A percentile compares a stretch with the other conserved stretches of the same genome.
Conservation (phyloP, 2,113 vertebrate genomes). For the Arenaria interpres region DNA sequence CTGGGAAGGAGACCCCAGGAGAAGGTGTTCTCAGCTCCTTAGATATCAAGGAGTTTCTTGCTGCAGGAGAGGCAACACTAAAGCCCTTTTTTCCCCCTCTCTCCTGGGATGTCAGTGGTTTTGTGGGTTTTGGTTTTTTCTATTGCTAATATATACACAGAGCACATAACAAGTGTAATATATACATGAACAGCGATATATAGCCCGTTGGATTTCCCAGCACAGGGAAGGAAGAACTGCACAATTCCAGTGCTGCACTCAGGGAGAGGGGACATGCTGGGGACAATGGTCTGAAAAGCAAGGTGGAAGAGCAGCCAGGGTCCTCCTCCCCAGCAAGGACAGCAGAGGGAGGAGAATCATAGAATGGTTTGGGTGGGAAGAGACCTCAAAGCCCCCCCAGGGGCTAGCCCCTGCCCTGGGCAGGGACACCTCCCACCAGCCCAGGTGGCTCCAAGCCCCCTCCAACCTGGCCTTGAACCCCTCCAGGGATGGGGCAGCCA, state of each 20-base stretch:
- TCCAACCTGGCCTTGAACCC: too few species aligned
- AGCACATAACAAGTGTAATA: not conserved
- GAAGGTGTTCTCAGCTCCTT: not conserved
- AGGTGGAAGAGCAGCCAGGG: not conserved
- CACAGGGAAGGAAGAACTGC: not conserved
- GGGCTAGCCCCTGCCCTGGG: too few species aligned
- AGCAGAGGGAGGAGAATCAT: not conserved
- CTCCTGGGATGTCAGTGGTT: too few species aligned
- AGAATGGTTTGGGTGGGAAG: not conserved
- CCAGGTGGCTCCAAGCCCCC: too few species aligned
- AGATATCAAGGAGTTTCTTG: not conserved
- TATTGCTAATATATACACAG: not conserved
- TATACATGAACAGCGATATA: not conserved
- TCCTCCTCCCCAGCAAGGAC: not conserved
- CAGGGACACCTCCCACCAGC: too few species aligned
- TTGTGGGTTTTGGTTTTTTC: not conserved
- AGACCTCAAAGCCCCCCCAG: not conserved
- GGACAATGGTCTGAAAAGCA: not conserved
- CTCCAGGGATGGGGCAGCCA: too few species aligned
- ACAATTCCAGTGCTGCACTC: not conserved
- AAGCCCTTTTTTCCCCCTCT: too few species aligned
- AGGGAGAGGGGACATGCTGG: accelerated
- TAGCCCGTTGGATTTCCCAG: not conserved
- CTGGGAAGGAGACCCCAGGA: too few species aligned
- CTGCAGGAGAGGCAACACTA: not conserved